Percentiles rank a stretch among this genome's conserved stretches.
Conservation (phyloP, 2,113 vertebrate genomes). For the Pterophyllum scalare region DNA sequence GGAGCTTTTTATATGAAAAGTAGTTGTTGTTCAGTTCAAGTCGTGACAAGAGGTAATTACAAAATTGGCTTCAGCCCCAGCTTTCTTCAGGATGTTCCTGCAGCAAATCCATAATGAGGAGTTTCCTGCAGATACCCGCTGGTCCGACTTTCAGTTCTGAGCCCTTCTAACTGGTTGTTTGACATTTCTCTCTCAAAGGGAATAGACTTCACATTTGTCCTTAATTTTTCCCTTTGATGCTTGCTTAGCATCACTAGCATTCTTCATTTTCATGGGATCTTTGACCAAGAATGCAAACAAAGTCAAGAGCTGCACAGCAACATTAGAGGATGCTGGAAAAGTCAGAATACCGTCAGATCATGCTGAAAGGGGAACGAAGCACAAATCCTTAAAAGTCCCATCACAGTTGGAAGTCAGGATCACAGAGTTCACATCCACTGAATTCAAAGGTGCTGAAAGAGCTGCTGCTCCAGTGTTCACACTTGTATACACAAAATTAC, state of each 20-base stretch:
- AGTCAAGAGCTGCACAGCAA: too few relatives aligned
- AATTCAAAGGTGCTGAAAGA: not conserved
- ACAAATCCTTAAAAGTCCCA: too few relatives aligned
- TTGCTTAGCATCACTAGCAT: not conserved
- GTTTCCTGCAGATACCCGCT: not conserved
- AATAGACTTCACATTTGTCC: not conserved
- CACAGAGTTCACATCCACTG: not conserved
- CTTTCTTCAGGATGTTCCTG: not conserved
- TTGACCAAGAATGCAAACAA: not conserved
- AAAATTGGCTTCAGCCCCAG: not conserved
- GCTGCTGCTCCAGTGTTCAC: not conserved
- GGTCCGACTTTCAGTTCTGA: not conserved
- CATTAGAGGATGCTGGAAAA: too few relatives aligned
- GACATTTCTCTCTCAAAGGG: not conserved
- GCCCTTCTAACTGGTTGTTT: not conserved
- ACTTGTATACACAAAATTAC: not conserved
- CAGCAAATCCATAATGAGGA: not conserved
- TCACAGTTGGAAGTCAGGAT: too few relatives aligned
- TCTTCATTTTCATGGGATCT: not conserved
- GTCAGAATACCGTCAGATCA: too few relatives aligned
- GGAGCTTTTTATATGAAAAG: not conserved
- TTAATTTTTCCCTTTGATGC: not conserved
- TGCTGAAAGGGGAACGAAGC: too few relatives aligned
- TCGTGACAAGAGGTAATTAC: not conserved
- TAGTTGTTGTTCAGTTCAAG: not conserved